Evolutionary conservation across 37 sponge, comb jelly and placozoan genomes (phyloP), one percentile per base, ranked within the genome.

Genomic region (Amphimedon queenslandica): DNA sequence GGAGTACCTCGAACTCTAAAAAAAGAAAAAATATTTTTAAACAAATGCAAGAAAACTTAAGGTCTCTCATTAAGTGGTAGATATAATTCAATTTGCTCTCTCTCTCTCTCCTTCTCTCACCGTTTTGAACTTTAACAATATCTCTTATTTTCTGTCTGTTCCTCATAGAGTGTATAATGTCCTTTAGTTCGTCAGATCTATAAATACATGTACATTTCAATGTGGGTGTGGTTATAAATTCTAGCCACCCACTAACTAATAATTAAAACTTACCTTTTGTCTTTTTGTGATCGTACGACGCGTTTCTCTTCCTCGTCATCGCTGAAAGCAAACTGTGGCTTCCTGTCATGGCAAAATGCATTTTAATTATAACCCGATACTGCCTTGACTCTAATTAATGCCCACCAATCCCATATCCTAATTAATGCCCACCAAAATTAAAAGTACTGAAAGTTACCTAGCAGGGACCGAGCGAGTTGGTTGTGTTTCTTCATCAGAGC

Each of bases 101-200:
- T n/a, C n/a, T n/a, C n/a, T n/a, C n/a, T n/a, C n/a, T n/a, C n/a
- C n/a, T 20, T 0, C 0, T 37, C 77, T 1, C 63, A 93, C 97
- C 88, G 79, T 73, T 76, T 55, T 71, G 80, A 4, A 94, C 96
- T 74, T 92, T 92, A 18, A 90, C 70, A 0, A 99, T 80, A 73
- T 99, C 99, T 55, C 84, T 94, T 56, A 99, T 99, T 64, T 94
- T 95, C 74, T 78, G 73, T n/a, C 89, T 83, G 73, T 99, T 99
- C 66, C 79, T 86, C 42, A 95, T 78, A 0, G 71, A 69, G 51
- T 82, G 88, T 40, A 94, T 90, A 23, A 80, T 41, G 16, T 84
- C 90, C 36, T 70, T 85, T 28, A 99, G 34, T 40, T 95, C 96
- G 51, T 90, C 92, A 82, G 79, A 96, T 68, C 94, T 94, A 33